Evolutionary conservation across 2,797 vertebrate species (phyloP).

Genomic region (Hirundo rustica): DNA sequence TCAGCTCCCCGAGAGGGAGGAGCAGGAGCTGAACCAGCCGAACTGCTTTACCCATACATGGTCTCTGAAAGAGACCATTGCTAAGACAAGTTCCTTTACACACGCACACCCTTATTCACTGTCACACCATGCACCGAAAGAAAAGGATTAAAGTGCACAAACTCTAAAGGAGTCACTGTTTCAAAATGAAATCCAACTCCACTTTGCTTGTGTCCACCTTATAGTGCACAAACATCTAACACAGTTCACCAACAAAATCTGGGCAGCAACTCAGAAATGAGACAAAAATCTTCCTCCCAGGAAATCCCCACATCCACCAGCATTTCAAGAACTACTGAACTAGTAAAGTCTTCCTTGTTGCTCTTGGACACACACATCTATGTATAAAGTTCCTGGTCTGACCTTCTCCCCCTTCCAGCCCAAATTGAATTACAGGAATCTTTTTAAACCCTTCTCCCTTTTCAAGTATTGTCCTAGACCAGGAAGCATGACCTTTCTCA

Average conservation of each 20-base stretch:
- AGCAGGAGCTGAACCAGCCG: conserved; percentile 63
- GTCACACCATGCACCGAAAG: background rate
- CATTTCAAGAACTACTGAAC: background rate
- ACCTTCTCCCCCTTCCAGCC: background rate
- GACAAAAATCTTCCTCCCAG: background rate
- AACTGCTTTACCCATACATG: conserved; percentile 78
- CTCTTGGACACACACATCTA: background rate
- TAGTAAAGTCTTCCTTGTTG: background rate
- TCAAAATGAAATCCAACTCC: background rate
- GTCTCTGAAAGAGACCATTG: conserved; percentile 51
- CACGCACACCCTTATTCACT: background rate
- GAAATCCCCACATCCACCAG: background rate
- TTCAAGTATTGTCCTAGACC: background rate
- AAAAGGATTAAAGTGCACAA: background rate
- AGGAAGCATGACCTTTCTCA: background rate
- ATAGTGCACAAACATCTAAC: background rate
- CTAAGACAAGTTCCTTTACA: conserved; percentile 50
- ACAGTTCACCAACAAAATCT: background rate
- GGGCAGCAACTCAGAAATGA: background rate
- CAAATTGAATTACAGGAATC: background rate
- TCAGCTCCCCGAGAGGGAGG: conserved; percentile 65
- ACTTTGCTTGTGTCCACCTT: background rate
- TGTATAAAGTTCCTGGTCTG: background rate
- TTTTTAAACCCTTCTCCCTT: background rate
- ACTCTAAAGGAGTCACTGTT: background rate